phyloP scores from a whole-genome alignment of 2,888 invertebrate species.

The Polydrusus cervinus region DNA sequence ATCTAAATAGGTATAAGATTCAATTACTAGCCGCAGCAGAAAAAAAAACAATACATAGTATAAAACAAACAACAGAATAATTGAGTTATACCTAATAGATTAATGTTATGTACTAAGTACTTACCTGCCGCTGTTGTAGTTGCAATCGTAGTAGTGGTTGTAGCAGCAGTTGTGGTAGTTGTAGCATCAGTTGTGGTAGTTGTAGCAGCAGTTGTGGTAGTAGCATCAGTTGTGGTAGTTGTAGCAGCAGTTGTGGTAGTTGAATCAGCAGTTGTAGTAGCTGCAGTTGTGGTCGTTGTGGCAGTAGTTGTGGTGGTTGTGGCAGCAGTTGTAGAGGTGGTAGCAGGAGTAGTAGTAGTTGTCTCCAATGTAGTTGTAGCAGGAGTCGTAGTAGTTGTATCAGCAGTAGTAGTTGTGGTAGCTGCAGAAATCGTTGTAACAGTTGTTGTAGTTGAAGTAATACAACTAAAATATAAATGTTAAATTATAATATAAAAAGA shows the following conservation, averaged over 20 bases:
- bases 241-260: neutral
- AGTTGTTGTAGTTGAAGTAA: constrained; percentile 26
- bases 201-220: neutral
- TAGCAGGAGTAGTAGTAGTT: neutral
- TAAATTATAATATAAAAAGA: no score
- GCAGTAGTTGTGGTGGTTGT: neutral
- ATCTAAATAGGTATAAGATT: no score
- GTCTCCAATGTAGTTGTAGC: neutral
- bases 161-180: constrained; percentile 16
- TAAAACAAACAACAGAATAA: no score
- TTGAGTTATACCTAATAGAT: no score
- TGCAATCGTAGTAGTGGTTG: constrained; percentile 15
- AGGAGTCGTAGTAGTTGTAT: neutral
- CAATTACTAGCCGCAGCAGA: no score
- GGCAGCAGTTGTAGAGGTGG: neutral
- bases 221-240: neutral
- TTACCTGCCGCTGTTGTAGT: constrained; percentile 20
- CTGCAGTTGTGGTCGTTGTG: neutral
- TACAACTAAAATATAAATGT: constrained; percentile 5
- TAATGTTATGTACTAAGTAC: no score
- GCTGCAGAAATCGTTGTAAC: constrained; percentile 4
- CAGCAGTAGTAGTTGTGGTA: neutral
- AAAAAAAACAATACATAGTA: no score
- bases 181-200: neutral
- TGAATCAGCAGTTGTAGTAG: no score